Conservation (phyloP, 2,113 vertebrate species). For the Camarhynchus parvulus region DNA sequence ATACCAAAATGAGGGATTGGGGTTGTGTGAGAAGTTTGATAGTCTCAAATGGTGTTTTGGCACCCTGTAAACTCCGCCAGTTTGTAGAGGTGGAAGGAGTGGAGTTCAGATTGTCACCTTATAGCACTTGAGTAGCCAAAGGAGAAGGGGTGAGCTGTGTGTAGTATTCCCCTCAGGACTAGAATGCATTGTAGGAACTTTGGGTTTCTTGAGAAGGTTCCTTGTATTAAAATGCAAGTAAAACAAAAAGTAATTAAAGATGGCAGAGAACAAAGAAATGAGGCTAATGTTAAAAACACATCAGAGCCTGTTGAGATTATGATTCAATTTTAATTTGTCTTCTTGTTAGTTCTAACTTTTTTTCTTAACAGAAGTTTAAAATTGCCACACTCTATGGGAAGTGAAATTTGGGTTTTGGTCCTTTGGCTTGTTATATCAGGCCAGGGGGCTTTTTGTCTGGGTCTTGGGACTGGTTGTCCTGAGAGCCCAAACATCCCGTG, state of each 20-base stretch:
- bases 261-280: background rate
- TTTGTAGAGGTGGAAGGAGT: background rate
- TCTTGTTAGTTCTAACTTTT: background rate
- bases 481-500: background rate
- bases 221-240: background rate
- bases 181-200: background rate
- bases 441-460: background rate
- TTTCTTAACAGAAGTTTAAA: background rate
- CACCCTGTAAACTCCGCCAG: background rate
- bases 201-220: background rate
- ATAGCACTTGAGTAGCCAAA: fast-evolving
- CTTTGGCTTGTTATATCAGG: background rate
- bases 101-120: background rate
- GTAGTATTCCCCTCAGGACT: background rate
- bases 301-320: background rate
- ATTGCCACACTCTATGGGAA: background rate
- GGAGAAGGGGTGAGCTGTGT: background rate
- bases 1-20: background rate
- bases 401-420: background rate
- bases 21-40: background rate
- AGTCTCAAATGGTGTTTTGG: background rate
- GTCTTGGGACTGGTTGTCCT: background rate
- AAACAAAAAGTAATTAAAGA: background rate
- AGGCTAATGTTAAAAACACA: background rate
- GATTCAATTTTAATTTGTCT: background rate